Conservation (phyloP, 1,140 invertebrate species). For the Phthorimaea operculella region DNA sequence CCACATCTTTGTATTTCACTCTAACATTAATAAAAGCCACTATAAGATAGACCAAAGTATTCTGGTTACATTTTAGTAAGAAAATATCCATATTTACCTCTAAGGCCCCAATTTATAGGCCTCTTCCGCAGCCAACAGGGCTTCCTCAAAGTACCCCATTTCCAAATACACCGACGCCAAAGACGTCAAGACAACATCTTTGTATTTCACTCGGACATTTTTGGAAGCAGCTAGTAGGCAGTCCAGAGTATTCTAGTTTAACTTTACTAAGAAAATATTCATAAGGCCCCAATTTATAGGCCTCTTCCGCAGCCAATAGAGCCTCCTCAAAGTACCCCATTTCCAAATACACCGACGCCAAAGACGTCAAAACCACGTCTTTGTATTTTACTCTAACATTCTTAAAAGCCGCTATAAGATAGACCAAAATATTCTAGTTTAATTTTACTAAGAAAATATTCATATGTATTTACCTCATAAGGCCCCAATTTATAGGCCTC, state of each 20-base stretch:
- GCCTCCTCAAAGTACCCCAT: conserved; percentile 74
- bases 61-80: too few species aligned
- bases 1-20: conserved; percentile 65
- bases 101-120: conserved; percentile 70
- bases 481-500: conserved; percentile 71
- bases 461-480: conserved; percentile 73
- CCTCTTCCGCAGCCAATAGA: conserved; percentile 67
- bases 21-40: conserved; percentile 69
- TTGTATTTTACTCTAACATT: conserved; percentile 57
- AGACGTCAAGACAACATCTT: conserved; percentile 73
- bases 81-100: too few species aligned
- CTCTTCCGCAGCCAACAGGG: conserved; percentile 67
- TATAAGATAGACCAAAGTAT: conserved; percentile 73
- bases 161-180: conserved; percentile 73
- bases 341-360: conserved; percentile 73
- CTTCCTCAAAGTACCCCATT: conserved; percentile 73
- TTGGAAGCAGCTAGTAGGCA: conserved; percentile 72
- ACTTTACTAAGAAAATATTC: too few species aligned
- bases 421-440: too few species aligned
- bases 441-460: too few species aligned
- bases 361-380: conserved; percentile 72
- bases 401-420: conserved; percentile 70
- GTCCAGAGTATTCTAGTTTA: too few species aligned
- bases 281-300: conserved; percentile 69
- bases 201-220: conserved; percentile 52